Conservation (phyloP, 2,797 vertebrate species). For the Furcifer pardalis region DNA sequence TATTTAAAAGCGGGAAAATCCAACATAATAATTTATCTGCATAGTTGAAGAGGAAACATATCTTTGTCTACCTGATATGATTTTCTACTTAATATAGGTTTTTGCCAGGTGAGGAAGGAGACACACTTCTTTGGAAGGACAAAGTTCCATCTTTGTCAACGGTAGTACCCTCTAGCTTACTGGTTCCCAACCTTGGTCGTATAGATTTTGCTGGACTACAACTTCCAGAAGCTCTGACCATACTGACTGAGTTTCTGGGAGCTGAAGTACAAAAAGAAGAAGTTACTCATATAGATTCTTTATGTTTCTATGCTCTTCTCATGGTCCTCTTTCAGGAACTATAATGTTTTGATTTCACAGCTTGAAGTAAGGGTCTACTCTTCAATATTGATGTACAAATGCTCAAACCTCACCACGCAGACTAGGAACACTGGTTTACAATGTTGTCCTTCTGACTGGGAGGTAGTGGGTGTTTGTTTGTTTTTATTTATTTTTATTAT, state of each 20-base stretch:
- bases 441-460: background rate
- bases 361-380: background rate
- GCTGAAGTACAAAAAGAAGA: too few relatives aligned
- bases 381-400: background rate
- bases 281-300: background rate
- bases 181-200: too few relatives aligned
- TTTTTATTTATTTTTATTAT: too few relatives aligned
- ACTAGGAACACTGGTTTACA: background rate
- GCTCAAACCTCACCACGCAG: background rate
- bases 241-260: too few relatives aligned
- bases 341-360: too few relatives aligned
- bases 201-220: too few relatives aligned
- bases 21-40: background rate
- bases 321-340: background rate
- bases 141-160: slow-evolving; percentile 59
- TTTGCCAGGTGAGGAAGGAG: too few relatives aligned
- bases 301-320: slow-evolving; percentile 25
- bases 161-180: slow-evolving; percentile 43
- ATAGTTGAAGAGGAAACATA: too few relatives aligned
- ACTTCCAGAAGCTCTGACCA: too few relatives aligned
- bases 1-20: background rate
- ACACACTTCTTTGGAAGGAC: background rate
- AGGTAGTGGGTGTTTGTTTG: background rate
- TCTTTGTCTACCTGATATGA: too few relatives aligned
- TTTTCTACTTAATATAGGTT: too few relatives aligned